These are phyloP conservation scores for Chalcosyrphus nemorum DNA, from an alignment of 2,888 invertebrate genomes.

Conservation along the genomic window DNA sequence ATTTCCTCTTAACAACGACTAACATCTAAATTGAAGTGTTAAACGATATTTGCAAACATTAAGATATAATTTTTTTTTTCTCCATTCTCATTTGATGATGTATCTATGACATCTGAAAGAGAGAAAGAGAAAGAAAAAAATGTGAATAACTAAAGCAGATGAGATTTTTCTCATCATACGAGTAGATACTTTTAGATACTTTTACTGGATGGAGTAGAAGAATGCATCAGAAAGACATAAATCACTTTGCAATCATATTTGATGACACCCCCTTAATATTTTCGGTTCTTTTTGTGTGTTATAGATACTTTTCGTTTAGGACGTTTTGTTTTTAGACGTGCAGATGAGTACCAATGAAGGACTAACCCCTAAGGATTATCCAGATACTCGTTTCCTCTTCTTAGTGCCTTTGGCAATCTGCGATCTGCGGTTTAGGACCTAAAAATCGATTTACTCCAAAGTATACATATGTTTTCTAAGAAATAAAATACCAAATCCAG, in stretches of 20 bases:
- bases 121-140: not conserved
- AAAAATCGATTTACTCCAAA: constrained; percentile 58
- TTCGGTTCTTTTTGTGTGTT: constrained; percentile 17
- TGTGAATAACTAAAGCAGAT: constrained; percentile 19
- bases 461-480: constrained; percentile 57
- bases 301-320: constrained; percentile 56
- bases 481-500: constrained; percentile 47
- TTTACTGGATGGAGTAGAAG: not conserved
- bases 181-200: not conserved
- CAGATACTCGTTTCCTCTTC: constrained; percentile 17
- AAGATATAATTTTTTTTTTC: constrained; percentile 30
- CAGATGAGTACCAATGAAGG: constrained; percentile 67
- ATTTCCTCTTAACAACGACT: constrained; percentile 1
- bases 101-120: constrained; percentile 25
- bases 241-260: constrained; percentile 70
- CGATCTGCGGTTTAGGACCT: constrained; percentile 43
- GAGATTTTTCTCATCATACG: constrained; percentile 25
- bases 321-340: constrained; percentile 45
- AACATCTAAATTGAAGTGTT: constrained; percentile 14
- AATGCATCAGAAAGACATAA: constrained; percentile 66
- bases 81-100: constrained; percentile 1
- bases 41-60: constrained; percentile 27
- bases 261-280: constrained; percentile 66
- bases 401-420: constrained; percentile 46
- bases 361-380: constrained; percentile 68